These are phyloP conservation scores for Lycorma delicatula DNA, from an alignment of 1,140 invertebrate genomes.

Conservation along the genomic window DNA sequence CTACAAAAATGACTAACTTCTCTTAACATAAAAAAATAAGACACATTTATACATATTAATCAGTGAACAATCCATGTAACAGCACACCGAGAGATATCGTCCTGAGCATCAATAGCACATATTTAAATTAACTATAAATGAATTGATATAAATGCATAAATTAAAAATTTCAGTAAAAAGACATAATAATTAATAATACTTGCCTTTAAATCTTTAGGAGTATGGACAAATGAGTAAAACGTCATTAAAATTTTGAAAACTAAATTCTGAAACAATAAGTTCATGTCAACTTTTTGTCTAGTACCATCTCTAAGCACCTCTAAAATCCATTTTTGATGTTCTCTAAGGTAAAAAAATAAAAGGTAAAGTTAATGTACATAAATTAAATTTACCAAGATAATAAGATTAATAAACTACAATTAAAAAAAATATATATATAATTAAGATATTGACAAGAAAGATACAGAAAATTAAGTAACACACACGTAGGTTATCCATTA, in stretches of 20 bases:
- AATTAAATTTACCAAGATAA: too few relatives aligned
- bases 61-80: not conserved
- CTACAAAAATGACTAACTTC: too few relatives aligned
- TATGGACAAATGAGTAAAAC: constrained; percentile 41
- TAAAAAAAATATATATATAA: too few relatives aligned
- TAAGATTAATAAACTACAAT: too few relatives aligned
- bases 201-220: constrained; percentile 43
- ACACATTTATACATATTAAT: too few relatives aligned
- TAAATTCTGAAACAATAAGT: constrained; percentile 46
- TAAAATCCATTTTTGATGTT: constrained; percentile 58
- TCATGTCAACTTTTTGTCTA: constrained; percentile 45
- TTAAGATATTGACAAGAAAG: too few relatives aligned
- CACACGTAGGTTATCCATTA: too few relatives aligned
- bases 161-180: not conserved
- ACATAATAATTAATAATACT: constrained; percentile 10
- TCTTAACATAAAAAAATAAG: too few relatives aligned
- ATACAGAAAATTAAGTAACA: too few relatives aligned
- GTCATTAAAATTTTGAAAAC: constrained; percentile 49
- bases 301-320: constrained; percentile 56
- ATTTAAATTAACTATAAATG: not conserved
- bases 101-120: not conserved
- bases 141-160: not conserved
- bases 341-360: constrained; percentile 22
- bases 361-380: not conserved
- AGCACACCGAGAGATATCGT: not conserved